Evolutionary conservation across 2,113 vertebrate genomes (phyloP).

Genomic region (Corythornis vintsioides): DNA sequence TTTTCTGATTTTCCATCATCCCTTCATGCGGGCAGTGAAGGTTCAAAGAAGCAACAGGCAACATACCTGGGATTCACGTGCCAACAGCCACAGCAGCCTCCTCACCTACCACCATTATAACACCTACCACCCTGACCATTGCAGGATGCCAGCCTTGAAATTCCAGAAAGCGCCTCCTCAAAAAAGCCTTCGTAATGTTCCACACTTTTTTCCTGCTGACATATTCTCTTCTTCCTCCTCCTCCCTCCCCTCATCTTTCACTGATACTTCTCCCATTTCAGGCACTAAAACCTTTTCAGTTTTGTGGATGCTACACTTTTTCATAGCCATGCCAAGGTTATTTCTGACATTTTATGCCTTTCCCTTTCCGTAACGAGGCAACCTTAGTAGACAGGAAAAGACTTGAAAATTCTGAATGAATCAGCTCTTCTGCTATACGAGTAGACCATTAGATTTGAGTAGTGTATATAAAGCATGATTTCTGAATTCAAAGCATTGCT

Average conservation of each 20-base stretch:
- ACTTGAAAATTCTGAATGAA: neutral
- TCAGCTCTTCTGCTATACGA: neutral
- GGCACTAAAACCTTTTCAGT: conserved; percentile 48
- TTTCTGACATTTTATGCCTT: conserved; percentile 59
- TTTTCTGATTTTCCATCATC: conserved; percentile 79
- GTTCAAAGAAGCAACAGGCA: conserved; percentile 92
- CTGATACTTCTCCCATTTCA: conserved; percentile 53
- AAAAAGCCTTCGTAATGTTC: conserved; percentile 84
- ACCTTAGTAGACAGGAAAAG: neutral
- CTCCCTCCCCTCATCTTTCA: conserved; percentile 47
- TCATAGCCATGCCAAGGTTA: conserved; percentile 30
- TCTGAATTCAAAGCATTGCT: conserved; percentile 21
- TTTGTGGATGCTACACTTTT: conserved; percentile 36
- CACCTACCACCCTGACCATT: conserved; percentile 87
- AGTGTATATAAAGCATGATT: neutral
- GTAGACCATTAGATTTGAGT: neutral
- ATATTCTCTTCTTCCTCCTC: conserved; percentile 42
- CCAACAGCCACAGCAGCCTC: conserved; percentile 84
- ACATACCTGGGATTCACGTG: conserved; percentile 84
- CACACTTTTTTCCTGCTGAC: conserved; percentile 67
- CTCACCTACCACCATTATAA: conserved; percentile 88
- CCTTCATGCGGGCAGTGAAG: conserved; percentile 87
- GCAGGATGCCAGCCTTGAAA: conserved; percentile 79
- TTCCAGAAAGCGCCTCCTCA: conserved; percentile 81
- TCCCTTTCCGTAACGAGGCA: conserved; percentile 23